Conservation (phyloP, 2,888 invertebrate species). For the Tiphia femorata region DNA sequence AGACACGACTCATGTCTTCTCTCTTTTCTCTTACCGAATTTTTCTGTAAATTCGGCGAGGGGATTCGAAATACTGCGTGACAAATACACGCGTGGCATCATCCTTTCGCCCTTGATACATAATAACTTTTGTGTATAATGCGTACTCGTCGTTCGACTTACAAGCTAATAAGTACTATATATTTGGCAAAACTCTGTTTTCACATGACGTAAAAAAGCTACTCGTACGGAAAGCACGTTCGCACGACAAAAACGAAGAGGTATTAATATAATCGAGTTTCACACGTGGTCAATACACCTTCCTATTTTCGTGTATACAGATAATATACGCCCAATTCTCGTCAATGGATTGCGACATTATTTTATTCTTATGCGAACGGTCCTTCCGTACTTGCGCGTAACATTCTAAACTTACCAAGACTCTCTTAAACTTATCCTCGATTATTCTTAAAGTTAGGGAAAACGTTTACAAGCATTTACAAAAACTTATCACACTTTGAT, state of each 20-base stretch:
- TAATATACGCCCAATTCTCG: too few relatives aligned
- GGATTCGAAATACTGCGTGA: too few relatives aligned
- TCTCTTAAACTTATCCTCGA: constrained; percentile 50
- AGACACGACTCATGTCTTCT: constrained; percentile 21
- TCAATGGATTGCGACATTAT: too few relatives aligned
- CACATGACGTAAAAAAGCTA: constrained; percentile 68
- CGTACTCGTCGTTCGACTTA: constrained; percentile 44
- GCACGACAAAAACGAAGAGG: constrained; percentile 16
- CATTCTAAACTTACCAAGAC: constrained; percentile 46
- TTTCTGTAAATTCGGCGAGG: too few relatives aligned
- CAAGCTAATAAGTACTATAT: constrained; percentile 66
- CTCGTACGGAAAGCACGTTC: constrained; percentile 57
- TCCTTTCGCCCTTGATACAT: constrained; percentile 12
- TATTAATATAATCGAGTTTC: too few relatives aligned
- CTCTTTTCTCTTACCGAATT: not conserved
- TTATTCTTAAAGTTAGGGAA: constrained; percentile 53
- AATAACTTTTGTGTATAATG: constrained; percentile 19
- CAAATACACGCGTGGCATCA: not conserved
- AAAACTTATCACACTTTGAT: constrained; percentile 68
- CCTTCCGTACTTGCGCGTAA: constrained; percentile 41
- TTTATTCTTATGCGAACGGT: too few relatives aligned
- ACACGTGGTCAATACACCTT: too few relatives aligned
- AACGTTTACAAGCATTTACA: constrained; percentile 69
- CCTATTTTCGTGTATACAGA: too few relatives aligned
- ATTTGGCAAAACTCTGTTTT: constrained; percentile 65